Conservation (phyloP, 2,888 invertebrate species). For the Pollenia labialis region DNA sequence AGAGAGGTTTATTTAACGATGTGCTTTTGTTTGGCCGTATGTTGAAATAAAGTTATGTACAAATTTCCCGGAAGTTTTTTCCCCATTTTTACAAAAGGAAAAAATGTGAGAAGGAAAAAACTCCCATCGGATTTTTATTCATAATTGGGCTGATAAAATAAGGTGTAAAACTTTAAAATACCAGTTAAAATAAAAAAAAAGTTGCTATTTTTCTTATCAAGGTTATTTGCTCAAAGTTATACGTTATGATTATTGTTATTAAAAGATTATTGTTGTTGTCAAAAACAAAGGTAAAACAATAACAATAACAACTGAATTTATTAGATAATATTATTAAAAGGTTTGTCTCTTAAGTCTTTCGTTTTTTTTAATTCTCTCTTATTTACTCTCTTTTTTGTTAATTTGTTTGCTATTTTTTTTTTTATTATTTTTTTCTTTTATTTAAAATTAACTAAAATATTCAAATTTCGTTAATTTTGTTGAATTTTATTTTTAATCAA, state of each 20-base stretch:
- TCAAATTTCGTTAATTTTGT: constrained; percentile 50
- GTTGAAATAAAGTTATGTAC: too few relatives aligned
- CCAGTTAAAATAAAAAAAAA: not conserved
- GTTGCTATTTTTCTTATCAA: constrained; percentile 40
- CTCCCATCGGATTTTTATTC: too few relatives aligned
- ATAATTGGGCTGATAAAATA: too few relatives aligned
- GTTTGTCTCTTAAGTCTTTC: constrained; percentile 67
- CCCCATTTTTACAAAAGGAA: too few relatives aligned
- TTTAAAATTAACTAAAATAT: constrained; percentile 38
- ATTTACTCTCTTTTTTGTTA: constrained; percentile 3
- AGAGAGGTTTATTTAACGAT: too few relatives aligned
- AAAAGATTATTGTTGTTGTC: not conserved
- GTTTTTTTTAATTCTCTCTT: constrained; percentile 16
- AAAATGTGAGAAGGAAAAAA: too few relatives aligned
- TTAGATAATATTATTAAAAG: constrained; percentile 33
- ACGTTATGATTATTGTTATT: not conserved
- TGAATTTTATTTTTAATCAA: constrained; percentile 51
- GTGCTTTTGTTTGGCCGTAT: too few relatives aligned
- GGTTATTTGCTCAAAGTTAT: constrained; percentile 37
- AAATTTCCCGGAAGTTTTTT: too few relatives aligned
- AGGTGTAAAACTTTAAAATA: not conserved
- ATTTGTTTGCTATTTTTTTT: not conserved
- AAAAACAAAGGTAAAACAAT: not conserved
- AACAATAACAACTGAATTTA: constrained; percentile 8
- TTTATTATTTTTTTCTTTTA: not conserved